phyloP scores from a whole-genome alignment of 2,888 invertebrate species.

The Xestoiulus laeticollis region DNA sequence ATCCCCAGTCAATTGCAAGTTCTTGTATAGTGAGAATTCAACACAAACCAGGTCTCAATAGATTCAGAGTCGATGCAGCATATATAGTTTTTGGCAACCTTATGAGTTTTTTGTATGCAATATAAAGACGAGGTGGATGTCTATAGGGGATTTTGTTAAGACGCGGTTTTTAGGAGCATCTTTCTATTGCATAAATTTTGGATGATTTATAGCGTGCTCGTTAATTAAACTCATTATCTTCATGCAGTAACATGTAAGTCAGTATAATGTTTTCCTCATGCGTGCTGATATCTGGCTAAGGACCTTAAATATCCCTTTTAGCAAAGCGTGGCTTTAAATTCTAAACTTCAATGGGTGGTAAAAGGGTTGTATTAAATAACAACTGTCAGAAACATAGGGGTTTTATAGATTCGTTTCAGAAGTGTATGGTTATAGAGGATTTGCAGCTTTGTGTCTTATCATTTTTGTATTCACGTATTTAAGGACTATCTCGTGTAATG shows the following conservation, averaged over 20 bases:
- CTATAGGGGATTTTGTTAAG: background rate
- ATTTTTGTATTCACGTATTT: too few species aligned
- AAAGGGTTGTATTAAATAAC: too few species aligned
- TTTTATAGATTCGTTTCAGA: too few species aligned
- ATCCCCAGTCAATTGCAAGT: background rate
- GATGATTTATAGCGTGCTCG: background rate
- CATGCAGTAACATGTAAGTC: background rate
- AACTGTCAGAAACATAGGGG: too few species aligned
- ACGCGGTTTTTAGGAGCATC: background rate
- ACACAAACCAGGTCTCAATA: background rate
- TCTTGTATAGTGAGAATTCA: background rate
- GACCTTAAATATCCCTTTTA: background rate
- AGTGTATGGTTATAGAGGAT: too few species aligned
- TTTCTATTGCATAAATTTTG: background rate
- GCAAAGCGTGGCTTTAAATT: too few species aligned
- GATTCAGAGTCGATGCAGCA: background rate
- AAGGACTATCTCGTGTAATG: too few species aligned
- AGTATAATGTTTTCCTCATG: background rate
- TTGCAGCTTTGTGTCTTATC: too few species aligned
- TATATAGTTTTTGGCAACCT: background rate
- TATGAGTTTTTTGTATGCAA: background rate
- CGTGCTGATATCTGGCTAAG: background rate
- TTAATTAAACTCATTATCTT: slow-evolving; percentile 14
- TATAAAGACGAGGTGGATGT: background rate
- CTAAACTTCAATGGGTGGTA: too few species aligned